Evolutionary conservation across 2,797 vertebrate species (phyloP).

Genomic region (Peromyscus aztecus): DNA sequence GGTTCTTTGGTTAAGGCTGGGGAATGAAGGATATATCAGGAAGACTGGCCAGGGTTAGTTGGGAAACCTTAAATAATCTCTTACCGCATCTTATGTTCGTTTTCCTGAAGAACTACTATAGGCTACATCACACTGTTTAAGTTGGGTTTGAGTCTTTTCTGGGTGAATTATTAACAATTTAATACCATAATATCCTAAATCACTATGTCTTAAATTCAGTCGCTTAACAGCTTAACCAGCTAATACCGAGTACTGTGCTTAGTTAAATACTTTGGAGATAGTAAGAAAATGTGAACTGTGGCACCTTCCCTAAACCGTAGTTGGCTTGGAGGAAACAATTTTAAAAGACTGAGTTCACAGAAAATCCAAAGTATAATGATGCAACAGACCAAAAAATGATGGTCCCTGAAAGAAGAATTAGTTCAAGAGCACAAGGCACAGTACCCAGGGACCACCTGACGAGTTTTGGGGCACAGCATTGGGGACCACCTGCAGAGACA

Average conservation of each 20-base stretch:
- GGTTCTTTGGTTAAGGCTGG: background rate
- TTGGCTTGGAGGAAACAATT: background rate
- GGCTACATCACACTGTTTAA: background rate
- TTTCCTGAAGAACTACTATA: slow-evolving; percentile 2
- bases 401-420: background rate
- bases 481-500: background rate
- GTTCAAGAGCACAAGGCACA: background rate
- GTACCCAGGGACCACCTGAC: background rate
- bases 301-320: background rate
- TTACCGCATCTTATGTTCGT: background rate
- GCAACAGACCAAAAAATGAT: background rate
- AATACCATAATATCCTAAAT: slow-evolving; percentile 16
- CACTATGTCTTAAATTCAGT: background rate
- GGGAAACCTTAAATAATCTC: background rate
- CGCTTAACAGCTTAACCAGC: background rate
- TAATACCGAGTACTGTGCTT: background rate
- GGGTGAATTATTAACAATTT: slow-evolving; percentile 1
- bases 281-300: background rate
- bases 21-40: background rate
- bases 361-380: background rate
- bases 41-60: background rate
- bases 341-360: background rate
- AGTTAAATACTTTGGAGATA: background rate
- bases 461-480: background rate
- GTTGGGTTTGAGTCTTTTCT: background rate